phyloP scores from a whole-genome alignment of 2,113 vertebrate species.

The Hemiscyllium ocellatum region DNA sequence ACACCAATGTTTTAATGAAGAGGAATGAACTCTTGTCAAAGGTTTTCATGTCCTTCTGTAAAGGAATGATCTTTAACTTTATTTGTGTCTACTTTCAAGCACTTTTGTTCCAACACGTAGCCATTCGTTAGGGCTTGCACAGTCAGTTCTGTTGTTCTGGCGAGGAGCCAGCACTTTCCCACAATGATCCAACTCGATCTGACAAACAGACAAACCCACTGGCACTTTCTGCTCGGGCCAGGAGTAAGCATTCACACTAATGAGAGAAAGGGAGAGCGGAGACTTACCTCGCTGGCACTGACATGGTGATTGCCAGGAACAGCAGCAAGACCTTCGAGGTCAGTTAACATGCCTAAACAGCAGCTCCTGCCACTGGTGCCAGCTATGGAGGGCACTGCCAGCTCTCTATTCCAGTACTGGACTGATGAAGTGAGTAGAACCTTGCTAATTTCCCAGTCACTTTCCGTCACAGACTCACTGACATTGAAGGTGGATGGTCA shows the following conservation, averaged over 20 bases:
- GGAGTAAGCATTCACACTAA: background rate
- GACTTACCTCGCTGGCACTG: background rate
- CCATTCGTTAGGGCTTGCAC: background rate
- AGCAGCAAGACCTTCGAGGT: background rate
- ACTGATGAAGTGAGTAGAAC: background rate
- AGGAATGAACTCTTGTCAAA: background rate
- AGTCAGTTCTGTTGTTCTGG: background rate
- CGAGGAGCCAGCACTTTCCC: background rate
- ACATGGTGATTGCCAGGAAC: background rate
- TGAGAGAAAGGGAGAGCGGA: background rate
- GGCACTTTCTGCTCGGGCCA: background rate
- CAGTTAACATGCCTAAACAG: background rate
- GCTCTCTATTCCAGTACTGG: background rate
- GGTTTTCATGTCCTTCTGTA: no score
- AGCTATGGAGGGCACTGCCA: background rate
- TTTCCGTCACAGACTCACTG: background rate
- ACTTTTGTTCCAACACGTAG: background rate
- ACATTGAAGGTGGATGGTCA: background rate
- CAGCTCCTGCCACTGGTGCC: background rate
- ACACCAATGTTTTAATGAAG: background rate
- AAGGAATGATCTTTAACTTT: background rate
- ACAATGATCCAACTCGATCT: background rate
- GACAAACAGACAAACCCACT: background rate
- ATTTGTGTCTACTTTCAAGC: background rate
- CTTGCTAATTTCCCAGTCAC: background rate